Percentiles rank a stretch among this genome's conserved stretches.
Evolutionary conservation across 2,113 vertebrate species (phyloP).

Genomic region (Oceanodroma tethys): DNA sequence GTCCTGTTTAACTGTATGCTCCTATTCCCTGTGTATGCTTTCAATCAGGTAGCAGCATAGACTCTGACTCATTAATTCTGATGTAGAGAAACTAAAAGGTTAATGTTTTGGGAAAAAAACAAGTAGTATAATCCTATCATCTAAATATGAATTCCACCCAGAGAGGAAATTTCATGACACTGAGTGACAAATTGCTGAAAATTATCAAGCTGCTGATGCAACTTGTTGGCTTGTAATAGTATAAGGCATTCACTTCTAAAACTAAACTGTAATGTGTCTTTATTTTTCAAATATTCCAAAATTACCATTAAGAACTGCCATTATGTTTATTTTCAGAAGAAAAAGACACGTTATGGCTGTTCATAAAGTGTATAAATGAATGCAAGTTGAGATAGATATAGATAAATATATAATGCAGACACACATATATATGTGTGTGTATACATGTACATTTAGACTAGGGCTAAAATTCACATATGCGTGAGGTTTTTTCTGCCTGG

Average conservation of each 20-base stretch:
- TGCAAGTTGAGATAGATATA: not conserved
- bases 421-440: accelerated
- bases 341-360: not conserved
- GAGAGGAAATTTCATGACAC: not conserved
- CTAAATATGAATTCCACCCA: not conserved
- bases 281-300: not conserved
- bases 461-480: not conserved
- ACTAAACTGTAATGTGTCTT: not conserved
- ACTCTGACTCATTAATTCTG: not conserved
- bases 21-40: not conserved
- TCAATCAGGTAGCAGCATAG: not conserved
- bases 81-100: not conserved
- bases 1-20: not conserved
- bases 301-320: not conserved
- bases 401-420: not conserved
- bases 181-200: not conserved
- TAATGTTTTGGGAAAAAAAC: accelerated
- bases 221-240: not conserved
- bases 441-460: not conserved
- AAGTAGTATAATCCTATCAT: not conserved
- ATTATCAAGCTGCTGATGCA: not conserved
- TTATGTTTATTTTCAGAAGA: not conserved
- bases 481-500: accelerated
- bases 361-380: not conserved
- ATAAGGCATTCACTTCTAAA: not conserved